These are phyloP conservation scores for Condylura cristata DNA, from an alignment of 2,113 vertebrate genomes.

Conservation along the genomic window DNA sequence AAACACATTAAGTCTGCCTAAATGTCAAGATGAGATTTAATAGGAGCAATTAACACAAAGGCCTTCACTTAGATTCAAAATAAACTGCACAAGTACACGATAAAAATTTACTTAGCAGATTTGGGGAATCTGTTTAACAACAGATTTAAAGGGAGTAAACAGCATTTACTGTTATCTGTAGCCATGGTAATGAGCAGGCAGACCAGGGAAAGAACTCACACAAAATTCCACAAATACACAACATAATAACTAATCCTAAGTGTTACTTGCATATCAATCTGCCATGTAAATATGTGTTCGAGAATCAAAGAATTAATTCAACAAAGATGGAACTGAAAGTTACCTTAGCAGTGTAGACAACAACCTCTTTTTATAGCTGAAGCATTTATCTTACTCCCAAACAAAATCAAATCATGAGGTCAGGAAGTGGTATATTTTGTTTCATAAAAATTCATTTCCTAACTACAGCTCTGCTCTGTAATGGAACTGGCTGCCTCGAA, in stretches of 20 bases:
- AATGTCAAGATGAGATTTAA: conserved; percentile 38
- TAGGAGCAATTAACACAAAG: background rate
- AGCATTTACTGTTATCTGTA: conserved; percentile 41
- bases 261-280: conserved; percentile 51
- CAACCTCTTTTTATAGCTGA: background rate
- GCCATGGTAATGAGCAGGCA: background rate
- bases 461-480: background rate
- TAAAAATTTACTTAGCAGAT: conserved; percentile 51
- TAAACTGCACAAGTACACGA: background rate
- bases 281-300: background rate
- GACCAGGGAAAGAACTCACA: background rate
- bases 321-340: conserved; percentile 32
- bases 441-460: conserved; percentile 14
- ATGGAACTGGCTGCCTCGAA: background rate
- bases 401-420: conserved; percentile 10
- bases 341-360: background rate
- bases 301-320: conserved; percentile 34
- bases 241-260: conserved; percentile 9
- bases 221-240: conserved; percentile 48
- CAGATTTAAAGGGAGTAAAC: conserved; percentile 37
- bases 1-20: background rate
- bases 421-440: conserved; percentile 7
- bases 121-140: conserved; percentile 46
- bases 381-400: background rate
- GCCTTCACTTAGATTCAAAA: conserved; percentile 29